These are phyloP conservation scores for Chaetodon trifascialis DNA, from an alignment of 2,113 vertebrate species.

Conservation along the genomic window DNA sequence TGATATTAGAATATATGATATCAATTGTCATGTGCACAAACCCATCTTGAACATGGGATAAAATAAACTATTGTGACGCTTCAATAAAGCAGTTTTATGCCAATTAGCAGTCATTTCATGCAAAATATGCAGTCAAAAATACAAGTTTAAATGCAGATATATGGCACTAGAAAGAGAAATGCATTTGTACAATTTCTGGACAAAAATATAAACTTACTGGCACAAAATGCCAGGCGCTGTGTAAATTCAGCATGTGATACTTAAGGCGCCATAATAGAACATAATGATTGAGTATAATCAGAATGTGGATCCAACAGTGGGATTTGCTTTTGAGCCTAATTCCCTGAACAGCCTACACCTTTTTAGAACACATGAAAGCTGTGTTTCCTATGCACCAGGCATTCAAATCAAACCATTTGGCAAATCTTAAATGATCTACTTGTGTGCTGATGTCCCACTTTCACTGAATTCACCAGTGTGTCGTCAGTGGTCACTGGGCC, in stretches of 20 bases:
- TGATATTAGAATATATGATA: not conserved
- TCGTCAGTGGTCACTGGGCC: slow-evolving; percentile 2
- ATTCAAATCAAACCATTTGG: not conserved
- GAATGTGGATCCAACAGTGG: no score
- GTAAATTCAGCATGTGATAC: not conserved
- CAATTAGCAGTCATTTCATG: not conserved
- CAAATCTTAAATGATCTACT: not conserved
- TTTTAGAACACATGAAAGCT: not conserved
- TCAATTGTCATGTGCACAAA: not conserved
- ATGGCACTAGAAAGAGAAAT: not conserved
- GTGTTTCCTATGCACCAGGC: not conserved
- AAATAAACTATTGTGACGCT: not conserved
- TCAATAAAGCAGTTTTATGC: not conserved
- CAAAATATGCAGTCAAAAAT: not conserved
- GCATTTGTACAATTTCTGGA: not conserved
- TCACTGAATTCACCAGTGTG: slow-evolving; percentile 3
- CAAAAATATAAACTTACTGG: not conserved
- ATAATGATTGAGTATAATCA: not conserved
- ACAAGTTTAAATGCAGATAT: not conserved
- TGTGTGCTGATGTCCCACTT: slow-evolving; percentile 16
- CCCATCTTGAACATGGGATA: not conserved
- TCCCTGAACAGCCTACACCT: not conserved
- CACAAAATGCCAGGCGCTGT: not conserved
- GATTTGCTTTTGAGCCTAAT: slow-evolving; percentile 3
- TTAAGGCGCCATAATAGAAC: not conserved